Base-by-base conservation (phyloP, 2,888 invertebrate species). In the Pandemis corylana region DNA sequence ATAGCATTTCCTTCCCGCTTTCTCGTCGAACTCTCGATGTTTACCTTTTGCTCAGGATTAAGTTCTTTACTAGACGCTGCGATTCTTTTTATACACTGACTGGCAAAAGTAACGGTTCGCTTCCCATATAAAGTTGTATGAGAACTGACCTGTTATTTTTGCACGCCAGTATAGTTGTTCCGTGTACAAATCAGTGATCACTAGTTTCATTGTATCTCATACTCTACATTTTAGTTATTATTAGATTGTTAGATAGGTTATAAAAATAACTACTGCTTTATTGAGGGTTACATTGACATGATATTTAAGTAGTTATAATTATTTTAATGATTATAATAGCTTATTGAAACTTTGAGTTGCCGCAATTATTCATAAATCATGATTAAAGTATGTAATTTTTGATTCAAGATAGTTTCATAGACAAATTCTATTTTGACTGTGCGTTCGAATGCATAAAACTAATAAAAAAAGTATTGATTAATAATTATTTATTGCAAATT, bases 251-350 rank as follows among this genome's bases (percentile, higher is more conserved):
- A 78, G 77, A 77, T 86, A 86, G 79, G 78, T 79, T 78, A 79
- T 79, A 61, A 76, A 76, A 77, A 77, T 75, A 71, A 85, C 87
- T 85, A 83, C 66, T 66, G 85, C 85, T 79, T 81, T 78, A 70
- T 46, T 75, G 74, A 69, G 72, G 69, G 61, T 78, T 76, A 67
- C 76, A 68, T 82, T 77, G 56, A 78, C 70, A 75, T 79, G 56
- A 62, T 62, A 49, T 78, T 78, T 36, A 46, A 12, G 46, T 77
- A 76, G 71, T 72, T 67, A 76, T 62, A 62, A 62, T 62, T 41
- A n/a, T 62, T 62, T 5, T 62, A 62, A 62, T 36, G 7, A n/a
- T 62, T 62, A 62, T 13, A 61, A 41, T n/a, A 36, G 36, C 36
- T 36, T 61, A 13, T 13, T 61, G 13, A 9, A 13, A 10, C 28